Percentiles rank a stretch among this genome's conserved stretches.
Evolutionary conservation across 2,888 invertebrate genomes (phyloP).

Genomic region (Artemia sinica): DNA sequence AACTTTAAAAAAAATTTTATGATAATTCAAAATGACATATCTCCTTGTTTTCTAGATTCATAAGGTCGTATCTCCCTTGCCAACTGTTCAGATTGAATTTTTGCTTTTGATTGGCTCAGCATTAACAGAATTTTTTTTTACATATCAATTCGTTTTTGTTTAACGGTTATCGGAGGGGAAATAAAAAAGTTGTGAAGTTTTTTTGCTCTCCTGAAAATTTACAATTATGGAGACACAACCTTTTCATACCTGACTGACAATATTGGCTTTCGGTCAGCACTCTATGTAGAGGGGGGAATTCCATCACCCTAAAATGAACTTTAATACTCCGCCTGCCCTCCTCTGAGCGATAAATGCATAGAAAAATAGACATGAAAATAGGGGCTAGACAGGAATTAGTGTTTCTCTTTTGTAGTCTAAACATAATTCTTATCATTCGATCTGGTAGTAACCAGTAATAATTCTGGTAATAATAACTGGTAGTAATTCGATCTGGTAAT

Average conservation of each 20-base stretch:
- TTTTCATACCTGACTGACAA: background rate
- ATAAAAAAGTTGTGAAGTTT: background rate
- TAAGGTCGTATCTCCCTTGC: background rate
- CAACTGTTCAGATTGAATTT: constrained; percentile 1
- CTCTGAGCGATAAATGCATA: too few species aligned
- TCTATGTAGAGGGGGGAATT: too few species aligned
- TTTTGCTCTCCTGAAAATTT: constrained; percentile 1
- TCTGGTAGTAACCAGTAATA: too few species aligned
- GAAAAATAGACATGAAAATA: too few species aligned
- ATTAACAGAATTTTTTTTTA: background rate
- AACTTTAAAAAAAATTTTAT: background rate
- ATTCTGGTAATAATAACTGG: too few species aligned
- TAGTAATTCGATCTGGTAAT: too few species aligned
- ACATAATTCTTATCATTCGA: too few species aligned
- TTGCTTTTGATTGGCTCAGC: background rate
- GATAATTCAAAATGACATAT: constrained; percentile 4
- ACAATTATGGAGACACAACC: background rate
- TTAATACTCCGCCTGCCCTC: too few species aligned
- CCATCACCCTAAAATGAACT: too few species aligned
- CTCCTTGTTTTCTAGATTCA: constrained; percentile 3
- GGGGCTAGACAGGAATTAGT: too few species aligned
- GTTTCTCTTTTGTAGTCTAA: too few species aligned
- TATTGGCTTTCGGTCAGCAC: background rate
- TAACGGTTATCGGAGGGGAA: background rate
- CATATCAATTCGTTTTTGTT: background rate